Evolutionary conservation across 2,113 vertebrate genomes (phyloP).

Genomic region (Calcarius ornatus): DNA sequence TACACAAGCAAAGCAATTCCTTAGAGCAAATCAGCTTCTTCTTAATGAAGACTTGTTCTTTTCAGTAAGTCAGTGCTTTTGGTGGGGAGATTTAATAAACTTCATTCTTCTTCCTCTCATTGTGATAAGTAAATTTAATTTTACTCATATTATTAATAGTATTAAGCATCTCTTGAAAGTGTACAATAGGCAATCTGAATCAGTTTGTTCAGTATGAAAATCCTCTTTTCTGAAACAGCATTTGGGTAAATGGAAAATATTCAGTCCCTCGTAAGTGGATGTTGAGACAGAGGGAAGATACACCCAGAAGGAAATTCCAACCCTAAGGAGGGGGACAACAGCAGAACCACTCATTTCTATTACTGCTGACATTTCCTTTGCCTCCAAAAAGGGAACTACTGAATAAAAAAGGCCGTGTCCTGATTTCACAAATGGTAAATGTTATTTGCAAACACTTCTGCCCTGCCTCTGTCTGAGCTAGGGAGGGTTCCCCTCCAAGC

Average conservation of each 20-base stretch:
- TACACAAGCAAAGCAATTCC: slow-evolving; percentile 12
- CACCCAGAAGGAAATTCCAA: not conserved
- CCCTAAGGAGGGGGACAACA: not conserved
- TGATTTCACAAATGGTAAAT: not conserved
- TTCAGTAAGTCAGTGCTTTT: slow-evolving; percentile 22
- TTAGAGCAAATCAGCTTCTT: slow-evolving; percentile 28
- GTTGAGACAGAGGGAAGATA: not conserved
- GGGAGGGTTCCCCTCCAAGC: not conserved
- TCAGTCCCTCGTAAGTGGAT: not conserved
- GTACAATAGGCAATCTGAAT: not conserved
- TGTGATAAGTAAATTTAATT: slow-evolving; percentile 50
- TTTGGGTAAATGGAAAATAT: not conserved
- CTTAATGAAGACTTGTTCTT: slow-evolving; percentile 48
- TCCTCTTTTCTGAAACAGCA: not conserved
- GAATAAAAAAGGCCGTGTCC: not conserved
- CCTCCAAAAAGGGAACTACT: not conserved
- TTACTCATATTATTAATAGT: not conserved
- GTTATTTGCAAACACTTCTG: not conserved
- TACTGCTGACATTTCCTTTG: not conserved
- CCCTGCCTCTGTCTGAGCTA: not conserved
- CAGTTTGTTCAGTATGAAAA: not conserved
- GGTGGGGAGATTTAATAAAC: slow-evolving; percentile 31
- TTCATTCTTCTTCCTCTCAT: slow-evolving; percentile 22
- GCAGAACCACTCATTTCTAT: not conserved
- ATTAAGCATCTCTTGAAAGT: not conserved